Base-by-base conservation (phyloP, 2,797 vertebrate species). In the Leontopithecus rosalia region DNA sequence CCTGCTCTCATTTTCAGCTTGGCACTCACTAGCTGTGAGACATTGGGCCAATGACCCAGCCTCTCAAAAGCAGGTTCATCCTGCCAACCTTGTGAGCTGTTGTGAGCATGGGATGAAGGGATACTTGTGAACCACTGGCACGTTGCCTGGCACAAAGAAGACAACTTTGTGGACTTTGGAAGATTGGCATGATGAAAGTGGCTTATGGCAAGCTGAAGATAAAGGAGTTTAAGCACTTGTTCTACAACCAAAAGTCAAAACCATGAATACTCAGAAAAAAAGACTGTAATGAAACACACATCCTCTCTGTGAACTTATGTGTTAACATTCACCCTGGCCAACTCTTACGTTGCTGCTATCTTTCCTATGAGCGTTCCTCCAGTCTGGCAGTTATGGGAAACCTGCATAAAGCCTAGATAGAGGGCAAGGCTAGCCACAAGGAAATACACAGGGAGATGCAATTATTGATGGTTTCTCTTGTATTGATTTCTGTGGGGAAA, bases 241-340 rank as follows among this genome's bases (percentile, higher is more conserved):
- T 88, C 79, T 39, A 36, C 61, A 52, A 80, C 89, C 73, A n/a
- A 83, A 58, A 83, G 92, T 39, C 52, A 80, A 93, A 97, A 96
- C 92, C 61, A 0, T 87, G 83, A 88, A 88, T 22, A 70, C 73
- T 88, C 79, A 93, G 87, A 83, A 72, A 80, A 48, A 70, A 81
- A 39, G 57, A 55, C 28, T 43, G 41, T 7, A 73, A 88, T 4
- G n/a, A 36, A 39, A 39, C 3, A 48, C 4, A 89, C 41, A 43
- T 43, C 41, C 41, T 43, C 1, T 43, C 41, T 43, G 41, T 43
- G 1, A 43, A 43, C 41, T 43, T 43, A 43, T 43, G 41, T 43
- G 41, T 43, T 43, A 43, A 43, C 41, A 43, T 7, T 43, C 41
- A 43, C 5, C 41, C 41, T 43, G 41, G 6, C 6, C 41, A 43